Evolutionary conservation across 2,888 invertebrate species (phyloP).

Genomic region (Drosophila robusta): DNA sequence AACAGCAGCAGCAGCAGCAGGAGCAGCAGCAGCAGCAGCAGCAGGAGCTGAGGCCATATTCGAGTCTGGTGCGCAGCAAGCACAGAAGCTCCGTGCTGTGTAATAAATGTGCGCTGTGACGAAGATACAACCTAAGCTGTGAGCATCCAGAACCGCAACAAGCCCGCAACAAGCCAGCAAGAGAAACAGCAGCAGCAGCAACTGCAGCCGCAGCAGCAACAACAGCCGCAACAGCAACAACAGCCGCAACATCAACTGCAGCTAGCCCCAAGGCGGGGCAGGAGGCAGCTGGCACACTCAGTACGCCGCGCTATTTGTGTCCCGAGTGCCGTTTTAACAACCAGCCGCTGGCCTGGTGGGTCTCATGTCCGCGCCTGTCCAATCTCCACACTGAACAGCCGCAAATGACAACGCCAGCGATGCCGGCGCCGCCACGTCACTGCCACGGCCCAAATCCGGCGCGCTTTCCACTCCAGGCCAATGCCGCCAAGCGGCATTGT

Average conservation of each 20-base stretch:
- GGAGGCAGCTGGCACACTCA: slow-evolving; percentile 41
- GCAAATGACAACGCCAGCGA: slow-evolving; percentile 48
- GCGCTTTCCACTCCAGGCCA: slow-evolving; percentile 56
- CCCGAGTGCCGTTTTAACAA: slow-evolving; percentile 83
- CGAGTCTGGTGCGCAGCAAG: slow-evolving; percentile 63
- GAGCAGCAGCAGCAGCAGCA: slow-evolving; percentile 31
- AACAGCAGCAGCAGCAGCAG: slow-evolving; percentile 30
- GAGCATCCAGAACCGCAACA: slow-evolving; percentile 70
- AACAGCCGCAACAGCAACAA: slow-evolving; percentile 1
- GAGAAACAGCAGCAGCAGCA: neutral
- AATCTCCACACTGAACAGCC: slow-evolving; percentile 67
- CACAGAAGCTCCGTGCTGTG: slow-evolving; percentile 78
- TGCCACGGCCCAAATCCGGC: slow-evolving; percentile 57
- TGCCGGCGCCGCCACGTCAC: slow-evolving; percentile 51
- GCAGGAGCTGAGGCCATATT: slow-evolving; percentile 60
- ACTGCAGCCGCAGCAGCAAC: slow-evolving; percentile 8
- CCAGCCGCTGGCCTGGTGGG: slow-evolving; percentile 84
- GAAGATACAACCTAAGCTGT: slow-evolving; percentile 83
- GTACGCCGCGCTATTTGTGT: slow-evolving; percentile 80
- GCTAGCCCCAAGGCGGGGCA: slow-evolving; percentile 33
- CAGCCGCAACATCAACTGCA: slow-evolving; percentile 8
- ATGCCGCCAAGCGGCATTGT: slow-evolving; percentile 60
- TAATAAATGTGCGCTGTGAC: slow-evolving; percentile 84
- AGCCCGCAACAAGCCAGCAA: slow-evolving; percentile 14
- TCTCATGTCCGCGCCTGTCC: slow-evolving; percentile 84